These are phyloP conservation scores for Rhizomys pruinosus DNA, from an alignment of 2,113 vertebrate species.

Conservation along the genomic window DNA sequence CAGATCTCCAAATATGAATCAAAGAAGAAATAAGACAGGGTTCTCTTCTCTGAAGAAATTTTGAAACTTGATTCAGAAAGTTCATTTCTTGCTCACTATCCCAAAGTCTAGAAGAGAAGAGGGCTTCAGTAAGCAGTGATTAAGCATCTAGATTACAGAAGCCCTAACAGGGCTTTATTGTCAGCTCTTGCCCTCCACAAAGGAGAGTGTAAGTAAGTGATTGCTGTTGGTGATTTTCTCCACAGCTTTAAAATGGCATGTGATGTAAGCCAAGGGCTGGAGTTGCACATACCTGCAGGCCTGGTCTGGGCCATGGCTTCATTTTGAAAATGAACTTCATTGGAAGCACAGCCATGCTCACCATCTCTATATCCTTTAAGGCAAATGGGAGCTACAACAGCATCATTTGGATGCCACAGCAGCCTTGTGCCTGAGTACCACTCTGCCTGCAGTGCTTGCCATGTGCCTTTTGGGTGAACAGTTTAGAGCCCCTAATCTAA, in stretches of 20 bases:
- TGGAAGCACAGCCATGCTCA: not conserved
- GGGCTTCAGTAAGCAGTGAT: not conserved
- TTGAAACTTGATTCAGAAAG: not conserved
- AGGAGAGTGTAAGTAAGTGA: not conserved
- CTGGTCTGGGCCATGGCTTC: not conserved
- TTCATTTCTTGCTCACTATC: not conserved
- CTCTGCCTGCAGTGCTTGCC: not conserved
- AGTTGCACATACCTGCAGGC: not conserved
- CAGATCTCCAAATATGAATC: not conserved
- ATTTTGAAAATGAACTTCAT: constrained; percentile 20
- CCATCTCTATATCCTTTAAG: not conserved
- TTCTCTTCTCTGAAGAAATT: not conserved
- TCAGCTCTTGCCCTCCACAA: not conserved
- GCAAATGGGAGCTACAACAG: not conserved
- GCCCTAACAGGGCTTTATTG: not conserved
- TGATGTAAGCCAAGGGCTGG: not conserved
- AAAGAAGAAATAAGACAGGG: not conserved
- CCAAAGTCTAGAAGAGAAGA: not conserved
- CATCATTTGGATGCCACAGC: not conserved
- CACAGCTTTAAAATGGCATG: not conserved
- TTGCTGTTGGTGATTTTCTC: not conserved
- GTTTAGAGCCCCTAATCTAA: not conserved
- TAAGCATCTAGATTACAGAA: not conserved
- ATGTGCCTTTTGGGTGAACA: not conserved
- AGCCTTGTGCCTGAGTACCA: not conserved